Evolutionary conservation across 2,888 invertebrate species (phyloP), one percentile per base, ranked within the genome.

Genomic region (Galerucella calmariensis): DNA sequence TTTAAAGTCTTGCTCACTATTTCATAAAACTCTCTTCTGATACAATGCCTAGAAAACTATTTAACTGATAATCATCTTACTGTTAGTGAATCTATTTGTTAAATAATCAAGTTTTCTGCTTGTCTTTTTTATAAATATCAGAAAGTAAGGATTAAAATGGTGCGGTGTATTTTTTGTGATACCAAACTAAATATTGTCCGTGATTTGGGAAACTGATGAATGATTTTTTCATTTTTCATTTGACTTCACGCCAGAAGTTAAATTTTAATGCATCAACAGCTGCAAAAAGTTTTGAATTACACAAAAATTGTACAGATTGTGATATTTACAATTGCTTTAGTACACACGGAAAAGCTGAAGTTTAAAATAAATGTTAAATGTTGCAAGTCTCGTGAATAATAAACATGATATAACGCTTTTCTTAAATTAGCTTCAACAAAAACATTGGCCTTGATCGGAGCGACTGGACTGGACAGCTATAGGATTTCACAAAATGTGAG

Each of bases 331-430:
- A 56, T 56, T 2, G 56, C 9, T 56, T 20, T 20, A 56, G 27
- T 35, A 61, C 27, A 61, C 5, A 35, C 35, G 20, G 24, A 24
- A 59, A 11, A 61, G 61, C 8, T 16, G 14, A 27, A 35, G 61
- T 35, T 61, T 35, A 27, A 61, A 61, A 61, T 61, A 61, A 35
- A 61, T 61, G 12, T 27, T 24, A 61, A 35, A 61, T 35, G 12
- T 14, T 24, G 12, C 35, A 61, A 14, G 61, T 61, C 61, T 14
- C 35, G 8, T 12, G 35, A 61, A 61, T 61, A 27, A 27, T 61
- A 61, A 35, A 61, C n/a, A 61, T 35, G 24, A 35, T 61, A 61
- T 35, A 35, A 61, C 14, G 56, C 56, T 24, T 27, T 61, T 61
- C 61, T 61, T 27, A 61, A 61, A 61, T 61, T 35, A 61, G 35